These are phyloP conservation scores for Melanerpes formicivorus DNA, from an alignment of 2,113 vertebrate species.

Conservation along the genomic window DNA sequence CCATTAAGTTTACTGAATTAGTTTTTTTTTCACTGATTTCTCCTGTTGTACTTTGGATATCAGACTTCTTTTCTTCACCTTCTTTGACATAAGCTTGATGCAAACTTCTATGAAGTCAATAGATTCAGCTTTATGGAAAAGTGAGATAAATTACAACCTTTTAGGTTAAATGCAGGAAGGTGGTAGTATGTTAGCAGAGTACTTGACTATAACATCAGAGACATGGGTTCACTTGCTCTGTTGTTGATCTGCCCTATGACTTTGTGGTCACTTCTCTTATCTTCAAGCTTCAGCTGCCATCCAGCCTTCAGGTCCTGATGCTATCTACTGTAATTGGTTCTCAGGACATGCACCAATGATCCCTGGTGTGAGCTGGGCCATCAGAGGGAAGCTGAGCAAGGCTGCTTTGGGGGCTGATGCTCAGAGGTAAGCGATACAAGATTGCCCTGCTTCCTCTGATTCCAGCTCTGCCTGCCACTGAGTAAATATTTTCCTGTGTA, in stretches of 20 bases:
- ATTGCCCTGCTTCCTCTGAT: not conserved
- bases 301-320: fast-evolving
- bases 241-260: not conserved
- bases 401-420: not conserved
- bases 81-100: not conserved
- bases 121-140: not conserved
- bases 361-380: not conserved
- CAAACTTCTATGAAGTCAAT: not conserved
- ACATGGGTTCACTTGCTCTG: not conserved
- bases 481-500: not conserved
- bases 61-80: not conserved
- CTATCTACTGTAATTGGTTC: not conserved
- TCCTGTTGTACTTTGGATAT: not conserved
- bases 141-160: not conserved
- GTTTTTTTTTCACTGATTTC: not conserved
- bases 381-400: not conserved
- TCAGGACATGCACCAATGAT: not conserved
- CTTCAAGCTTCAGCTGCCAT: not conserved
- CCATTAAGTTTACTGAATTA: not conserved
- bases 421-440: not conserved
- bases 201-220: not conserved
- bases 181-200: not conserved
- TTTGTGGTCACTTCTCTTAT: not conserved
- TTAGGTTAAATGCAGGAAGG: not conserved
- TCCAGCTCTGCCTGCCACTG: not conserved